Evolutionary conservation across 2,888 invertebrate species (phyloP).

Genomic region (Hirtodrosophila confusa): DNA sequence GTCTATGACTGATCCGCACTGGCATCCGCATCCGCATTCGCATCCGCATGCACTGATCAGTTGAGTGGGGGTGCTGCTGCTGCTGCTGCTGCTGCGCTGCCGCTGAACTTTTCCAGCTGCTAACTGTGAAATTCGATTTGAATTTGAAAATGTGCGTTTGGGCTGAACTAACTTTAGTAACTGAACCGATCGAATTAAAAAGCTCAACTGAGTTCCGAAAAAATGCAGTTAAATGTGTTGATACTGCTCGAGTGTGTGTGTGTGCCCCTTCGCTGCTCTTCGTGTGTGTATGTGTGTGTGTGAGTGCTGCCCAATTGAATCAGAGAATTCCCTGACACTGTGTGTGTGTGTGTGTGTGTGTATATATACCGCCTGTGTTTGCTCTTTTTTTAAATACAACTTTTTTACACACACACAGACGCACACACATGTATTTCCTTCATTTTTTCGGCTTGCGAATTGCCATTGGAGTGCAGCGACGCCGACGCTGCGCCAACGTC

Average conservation of each 20-base stretch:
- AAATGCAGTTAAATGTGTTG: slow-evolving; percentile 80
- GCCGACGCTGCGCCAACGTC: slow-evolving; percentile 22
- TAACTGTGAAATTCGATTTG: slow-evolving; percentile 34
- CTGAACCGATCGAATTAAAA: slow-evolving; percentile 84
- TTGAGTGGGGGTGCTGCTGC: slow-evolving; percentile 16
- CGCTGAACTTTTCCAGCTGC: slow-evolving; percentile 19
- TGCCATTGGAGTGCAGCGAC: slow-evolving; percentile 59
- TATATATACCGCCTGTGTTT: slow-evolving; percentile 47
- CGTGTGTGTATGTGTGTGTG: slow-evolving; percentile 37
- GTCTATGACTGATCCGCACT: slow-evolving; percentile 35
- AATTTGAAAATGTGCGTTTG: slow-evolving; percentile 75
- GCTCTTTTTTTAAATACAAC: slow-evolving; percentile 52
- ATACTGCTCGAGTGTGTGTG: slow-evolving; percentile 19
- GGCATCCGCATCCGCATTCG: slow-evolving; percentile 22
- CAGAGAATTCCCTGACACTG: slow-evolving; percentile 70
- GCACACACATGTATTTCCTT: slow-evolving; percentile 41
- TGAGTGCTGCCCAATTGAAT: slow-evolving; percentile 82
- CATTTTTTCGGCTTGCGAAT: slow-evolving; percentile 59
- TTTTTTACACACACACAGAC: slow-evolving; percentile 30
- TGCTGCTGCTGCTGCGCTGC: slow-evolving; percentile 16
- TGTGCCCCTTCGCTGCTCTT: slow-evolving; percentile 31
- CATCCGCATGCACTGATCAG: slow-evolving; percentile 24
- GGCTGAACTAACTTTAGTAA: slow-evolving; percentile 81
- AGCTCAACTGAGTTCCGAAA: slow-evolving; percentile 84
- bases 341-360: slow-evolving; percentile 24